Evolutionary conservation across 64 coral and sea anemone genomes (phyloP), one percentile per base, ranked within the genome.

Genomic region (Montipora capricornis): DNA sequence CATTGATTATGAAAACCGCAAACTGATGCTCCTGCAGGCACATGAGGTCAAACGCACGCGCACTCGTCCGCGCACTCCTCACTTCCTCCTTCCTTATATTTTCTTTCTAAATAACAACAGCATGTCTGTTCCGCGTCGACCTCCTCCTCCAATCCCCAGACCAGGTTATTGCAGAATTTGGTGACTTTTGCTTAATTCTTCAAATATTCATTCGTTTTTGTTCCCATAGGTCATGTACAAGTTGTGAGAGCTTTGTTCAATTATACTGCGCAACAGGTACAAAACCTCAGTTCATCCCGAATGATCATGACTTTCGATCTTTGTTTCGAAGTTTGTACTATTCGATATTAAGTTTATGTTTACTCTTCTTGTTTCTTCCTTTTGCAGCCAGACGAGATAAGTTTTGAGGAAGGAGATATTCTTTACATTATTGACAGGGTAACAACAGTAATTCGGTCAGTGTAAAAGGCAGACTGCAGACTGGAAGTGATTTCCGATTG

Each of bases 391-490:
- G 96, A 98, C 76, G 96, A 98, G 51, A 82, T 99, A 62, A 94
- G 95, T 68, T 99, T 99, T 20, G 98, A 99, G 73, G 98, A 99
- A 95, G 98, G 98, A 19, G 98, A 99, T 76, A 96, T 99, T 90
- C 74, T 99, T 8, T 99, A 99, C 60, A 99, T 99, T 70, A 90
- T 96, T 53, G 95, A 99, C 53, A 96, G 92, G 94, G 98, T 99
- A 87, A 95, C 48, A 8, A 74, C 78, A 70, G 37, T 7, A 1
- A 37, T 37, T 37, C 26, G 26, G 26, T 26, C 26, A 26, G 26
- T 26, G 26, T 26, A 26, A 26, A 26, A 55, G 2, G 52, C 52
- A 55, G 52, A 9, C 52, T 26, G 26, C 26, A 26, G 26, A 26
- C 26, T 26, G 29, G 29, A 29, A 29, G 29, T 29, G 29, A 29